Percentiles rank a stretch among this genome's conserved stretches.
These are phyloP conservation scores for Centrocercus urophasianus DNA, from an alignment of 2,113 vertebrate genomes.

Conservation along the genomic window DNA sequence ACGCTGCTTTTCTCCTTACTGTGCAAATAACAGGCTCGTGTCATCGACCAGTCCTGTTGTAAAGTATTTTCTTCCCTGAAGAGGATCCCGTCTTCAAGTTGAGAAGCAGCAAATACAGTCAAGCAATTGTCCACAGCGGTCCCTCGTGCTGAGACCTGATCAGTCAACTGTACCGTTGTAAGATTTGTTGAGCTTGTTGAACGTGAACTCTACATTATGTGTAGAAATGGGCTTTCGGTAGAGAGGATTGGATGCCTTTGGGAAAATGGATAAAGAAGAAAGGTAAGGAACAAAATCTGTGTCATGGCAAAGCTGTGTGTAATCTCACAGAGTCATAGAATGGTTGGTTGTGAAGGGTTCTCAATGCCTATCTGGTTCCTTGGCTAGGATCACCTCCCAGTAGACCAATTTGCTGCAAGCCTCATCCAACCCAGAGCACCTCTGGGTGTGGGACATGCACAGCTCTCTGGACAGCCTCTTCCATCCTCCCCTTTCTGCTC, in stretches of 20 bases:
- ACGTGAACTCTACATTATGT: slow-evolving; percentile 86
- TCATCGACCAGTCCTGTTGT: background rate
- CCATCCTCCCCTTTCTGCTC: background rate
- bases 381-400: no score
- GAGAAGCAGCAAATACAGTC: slow-evolving; percentile 40
- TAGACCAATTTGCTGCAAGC: background rate
- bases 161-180: slow-evolving; percentile 93
- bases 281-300: background rate
- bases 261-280: background rate
- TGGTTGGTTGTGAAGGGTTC: background rate
- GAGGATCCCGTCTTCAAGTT: slow-evolving; percentile 52
- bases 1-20: slow-evolving; percentile 41
- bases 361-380: background rate
- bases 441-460: background rate
- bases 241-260: slow-evolving; percentile 93
- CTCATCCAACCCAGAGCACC: background rate
- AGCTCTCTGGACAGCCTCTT: background rate
- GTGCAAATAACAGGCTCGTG: slow-evolving; percentile 49
- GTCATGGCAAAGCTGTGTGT: background rate
- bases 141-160: slow-evolving; percentile 37
- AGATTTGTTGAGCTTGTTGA: slow-evolving; percentile 88
- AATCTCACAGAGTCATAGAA: background rate
- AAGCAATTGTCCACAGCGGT: slow-evolving; percentile 48
- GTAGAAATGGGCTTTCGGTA: slow-evolving; percentile 92
- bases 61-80: slow-evolving; percentile 35